Percentiles rank a stretch among this genome's conserved stretches.
These are phyloP conservation scores for Polypterus bichir DNA, from an alignment of 2,113 vertebrate species.

Conservation along the genomic window DNA sequence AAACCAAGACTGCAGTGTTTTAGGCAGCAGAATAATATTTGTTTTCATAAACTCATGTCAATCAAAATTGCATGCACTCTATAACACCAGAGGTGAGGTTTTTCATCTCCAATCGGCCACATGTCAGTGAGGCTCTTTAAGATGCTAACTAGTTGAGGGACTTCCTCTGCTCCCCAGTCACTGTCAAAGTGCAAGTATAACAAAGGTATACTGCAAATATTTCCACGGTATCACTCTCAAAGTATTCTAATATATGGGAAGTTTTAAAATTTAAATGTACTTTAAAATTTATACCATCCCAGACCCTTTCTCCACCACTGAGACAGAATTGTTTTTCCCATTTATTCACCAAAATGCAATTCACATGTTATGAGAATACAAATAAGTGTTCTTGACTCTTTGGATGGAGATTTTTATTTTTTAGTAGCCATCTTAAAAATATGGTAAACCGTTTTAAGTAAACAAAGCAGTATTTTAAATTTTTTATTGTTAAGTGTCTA, in stretches of 20 bases:
- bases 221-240: conserved; percentile 1
- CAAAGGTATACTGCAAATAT: conserved; percentile 7
- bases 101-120: conserved; percentile 29
- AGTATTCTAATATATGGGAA: conserved; percentile 22
- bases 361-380: too few species aligned
- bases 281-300: neutral
- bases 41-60: conserved; percentile 25
- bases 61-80: conserved; percentile 31
- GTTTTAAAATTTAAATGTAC: neutral
- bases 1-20: conserved; percentile 7
- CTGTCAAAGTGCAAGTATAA: conserved; percentile 24
- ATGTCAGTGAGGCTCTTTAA: conserved; percentile 25
- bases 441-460: too few species aligned
- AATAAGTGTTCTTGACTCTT: too few species aligned
- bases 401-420: too few species aligned
- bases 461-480: too few species aligned
- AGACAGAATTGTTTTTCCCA: neutral
- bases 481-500: too few species aligned
- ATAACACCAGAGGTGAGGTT: conserved; percentile 22
- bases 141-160: conserved; percentile 27
- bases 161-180: conserved; percentile 6
- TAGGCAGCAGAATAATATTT: conserved; percentile 3
- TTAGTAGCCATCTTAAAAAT: too few species aligned
- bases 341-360: neutral
- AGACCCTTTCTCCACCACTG: neutral